Base-by-base conservation (phyloP, 1,140 invertebrate genomes). In the Danaus plexippus region DNA sequence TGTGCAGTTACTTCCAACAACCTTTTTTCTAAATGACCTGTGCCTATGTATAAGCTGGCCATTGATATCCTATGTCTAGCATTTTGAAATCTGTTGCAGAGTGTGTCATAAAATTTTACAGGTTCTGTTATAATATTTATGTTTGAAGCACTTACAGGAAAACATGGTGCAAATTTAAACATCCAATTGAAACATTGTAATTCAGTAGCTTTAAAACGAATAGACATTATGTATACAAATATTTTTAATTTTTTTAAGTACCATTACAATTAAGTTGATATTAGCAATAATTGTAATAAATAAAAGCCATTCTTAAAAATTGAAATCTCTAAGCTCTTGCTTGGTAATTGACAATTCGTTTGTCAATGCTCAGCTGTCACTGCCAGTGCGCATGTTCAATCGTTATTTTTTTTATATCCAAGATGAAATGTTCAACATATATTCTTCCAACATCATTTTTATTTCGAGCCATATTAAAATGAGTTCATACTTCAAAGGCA, bases 41-140 rank as follows among this genome's bases (percentile, higher is more conserved):
- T 98, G 46, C 98, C 98, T 43, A 99, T 87, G 80, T 99, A 99
- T 7, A 99, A 85, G 48, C 97, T 98, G 2, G 97, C 94, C 49
- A 99, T 81, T 0, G 93, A 92, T 71, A 99, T 95, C 70, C 98
- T 90, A 52, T 88, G 87, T 62, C 91, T 91, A 2, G 97, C 94
- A 61, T 79, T 88, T 65, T 84, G 80, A 66, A 93, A 92, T 78
- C 92, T 92, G 43, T 92, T 84, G 71, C 96, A 73, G 11, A 97
- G 71, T 2, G 89, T 92, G 11, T 91, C 81, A 73, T 96, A 96
- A 80, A 96, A 97, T 54, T 90, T 88, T 43, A 87, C 80, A 4
- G 95, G 95, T 67, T 94, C 91, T 22, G 90, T 88, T 61, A 96
- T 91, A 47, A 96, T 89, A 59, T 89, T 90, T 11, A 95, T 89